Evolutionary conservation across 35 echinoderm and acorn worm genomes (phyloP).

Genomic region (Holothuria glaberrima): DNA sequence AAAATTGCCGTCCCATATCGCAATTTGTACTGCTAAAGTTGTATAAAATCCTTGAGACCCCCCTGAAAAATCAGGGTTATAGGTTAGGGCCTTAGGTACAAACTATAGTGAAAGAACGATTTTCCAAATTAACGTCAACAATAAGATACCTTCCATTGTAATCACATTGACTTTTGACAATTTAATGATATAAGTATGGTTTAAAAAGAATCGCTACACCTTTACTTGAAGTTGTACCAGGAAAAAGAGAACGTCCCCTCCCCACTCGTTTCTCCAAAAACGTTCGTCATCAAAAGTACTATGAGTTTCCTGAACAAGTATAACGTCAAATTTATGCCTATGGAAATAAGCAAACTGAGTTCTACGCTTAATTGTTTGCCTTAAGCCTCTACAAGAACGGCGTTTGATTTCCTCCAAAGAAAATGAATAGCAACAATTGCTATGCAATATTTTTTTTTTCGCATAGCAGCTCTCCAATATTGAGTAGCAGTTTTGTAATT

Average conservation of each 20-base stretch:
- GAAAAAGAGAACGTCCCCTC: conserved; percentile 4
- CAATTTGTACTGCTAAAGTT: background rate
- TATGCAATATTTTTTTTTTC: too few species aligned
- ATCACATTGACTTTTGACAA: background rate
- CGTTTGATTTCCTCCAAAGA: too few species aligned
- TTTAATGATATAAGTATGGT: background rate
- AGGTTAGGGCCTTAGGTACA: background rate
- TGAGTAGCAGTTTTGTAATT: too few species aligned
- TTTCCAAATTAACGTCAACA: background rate
- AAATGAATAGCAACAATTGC: too few species aligned
- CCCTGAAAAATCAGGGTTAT: background rate
- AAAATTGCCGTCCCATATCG: conserved; percentile 13
- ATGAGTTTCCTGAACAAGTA: background rate
- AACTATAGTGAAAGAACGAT: background rate
- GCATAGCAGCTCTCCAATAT: too few species aligned
- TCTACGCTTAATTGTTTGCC: too few species aligned
- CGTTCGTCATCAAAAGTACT: background rate
- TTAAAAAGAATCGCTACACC: background rate
- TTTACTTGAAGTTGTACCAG: background rate
- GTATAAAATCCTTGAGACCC: background rate
- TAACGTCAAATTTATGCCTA: background rate
- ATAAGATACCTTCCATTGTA: background rate
- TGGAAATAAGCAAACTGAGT: background rate
- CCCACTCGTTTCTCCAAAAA: conserved; percentile 2
- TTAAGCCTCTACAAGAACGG: too few species aligned